Evolutionary conservation across 2,797 vertebrate genomes (phyloP), one percentile per base, ranked within the genome.

Genomic region (Spizella passerina): DNA sequence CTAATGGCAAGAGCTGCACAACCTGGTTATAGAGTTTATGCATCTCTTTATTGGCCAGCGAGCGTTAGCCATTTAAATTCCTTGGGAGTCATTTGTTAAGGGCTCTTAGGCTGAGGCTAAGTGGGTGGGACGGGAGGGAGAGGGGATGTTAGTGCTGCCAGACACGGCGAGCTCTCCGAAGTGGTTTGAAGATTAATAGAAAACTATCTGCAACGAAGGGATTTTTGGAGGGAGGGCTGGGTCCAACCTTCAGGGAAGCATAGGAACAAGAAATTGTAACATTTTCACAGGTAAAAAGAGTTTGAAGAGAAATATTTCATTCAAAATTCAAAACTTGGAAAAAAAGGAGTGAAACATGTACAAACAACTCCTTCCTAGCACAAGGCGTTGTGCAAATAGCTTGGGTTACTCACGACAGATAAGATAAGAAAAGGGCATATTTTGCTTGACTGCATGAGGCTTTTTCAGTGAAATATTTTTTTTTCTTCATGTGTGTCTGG

Each of bases 11-110:
- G 96, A 95, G 91, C 94, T 13, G 86, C 23, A 81, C 70, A 94
- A 94, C 93, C 91, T 83, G 81, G 93, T 96, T 95, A 91, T 92
- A 85, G 52, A 82, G 39, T 77, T 93, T 91, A 88, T 90, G 69
- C 52, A 88, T 84, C 82, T 96, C 93, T 95, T 97, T 96, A 98
- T 98, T 98, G 98, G 98, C 93, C 96, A 97, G 86, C 49, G 69
- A 96, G 94, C 64, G 63, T 96, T 94, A 93, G 93, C 96, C 96
- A 98, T 97, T 98, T 97, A 97, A 97, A 97, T 97, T 97, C 98
- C 97, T 97, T 94, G 96, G 96, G 94, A 98, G 96, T 96, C 97
- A 98, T 98, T 98, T 97, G 97, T 97, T 98, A 95, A 97, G 97
- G 95, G 96, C 96, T 98, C 95, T 97, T 94, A 94, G 91, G 95